Base-by-base conservation (phyloP, 35 echinoderm and acorn worm species). In the Apostichopus japonicus region DNA sequence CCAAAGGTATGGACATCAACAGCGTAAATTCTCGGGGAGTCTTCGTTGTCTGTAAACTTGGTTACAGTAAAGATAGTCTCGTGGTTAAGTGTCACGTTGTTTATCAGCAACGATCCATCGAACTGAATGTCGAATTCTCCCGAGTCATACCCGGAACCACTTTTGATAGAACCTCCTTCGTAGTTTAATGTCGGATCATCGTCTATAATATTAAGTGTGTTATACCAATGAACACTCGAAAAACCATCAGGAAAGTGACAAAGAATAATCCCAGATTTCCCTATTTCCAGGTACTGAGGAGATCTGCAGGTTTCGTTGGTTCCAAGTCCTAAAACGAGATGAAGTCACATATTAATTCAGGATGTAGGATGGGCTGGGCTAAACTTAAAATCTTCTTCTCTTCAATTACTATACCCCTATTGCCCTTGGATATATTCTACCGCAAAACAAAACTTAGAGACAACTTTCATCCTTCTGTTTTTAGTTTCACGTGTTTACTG, bases 151-250 rank as follows among this genome's bases (percentile, higher is more conserved):
- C 71, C 71, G 16, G 71, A 2, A 19, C 71, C 71, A 75, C 71
- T 75, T 61, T 11, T 61, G 2, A 19, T 75, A 23, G 71, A 75
- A 4, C n/a, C 71, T 21, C 5, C 6, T 7, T 21, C 71, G n/a
- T 75, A 75, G 71, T 75, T 75, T 23, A 75, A 6, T 75, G 71
- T 23, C n/a, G 71, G 71, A 23, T 75, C 16, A 75, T 75, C 71
- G 17, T 21, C 22, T 19, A 75, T 23, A 23, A 21, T 6, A 19
- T 75, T 23, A 19, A 1, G 71, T 21, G 71, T 75, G 71, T 75
- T 75, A 23, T 75, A 75, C 71, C 71, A 75, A 75, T 75, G 71
- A 19, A 75, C 71, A 23, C 71, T 75, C 17, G 71, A 75, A 75
- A 75, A 75, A 0, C 17, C 71, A 75, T 23, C 22, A 19, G 71